phyloP scores from a whole-genome alignment of 2,888 invertebrate genomes.

The Ametastegia equiseti region DNA sequence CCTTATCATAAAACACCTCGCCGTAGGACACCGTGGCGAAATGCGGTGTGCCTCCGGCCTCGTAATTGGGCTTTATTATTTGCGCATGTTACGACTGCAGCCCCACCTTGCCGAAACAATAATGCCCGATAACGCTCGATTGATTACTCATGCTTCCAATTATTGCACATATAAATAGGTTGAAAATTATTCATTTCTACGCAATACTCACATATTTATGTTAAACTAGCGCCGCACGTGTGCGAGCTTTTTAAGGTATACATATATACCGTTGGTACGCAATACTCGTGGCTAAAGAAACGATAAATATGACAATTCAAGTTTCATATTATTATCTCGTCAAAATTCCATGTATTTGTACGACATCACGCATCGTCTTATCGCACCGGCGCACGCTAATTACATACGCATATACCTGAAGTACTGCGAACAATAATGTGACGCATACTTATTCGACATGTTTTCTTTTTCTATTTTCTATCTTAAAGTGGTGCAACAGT shows the following conservation, averaged over 20 bases:
- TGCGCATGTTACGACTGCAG: neutral
- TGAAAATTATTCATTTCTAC: neutral
- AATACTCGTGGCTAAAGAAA: neutral
- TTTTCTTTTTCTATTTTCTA: no score
- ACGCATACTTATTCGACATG: no score
- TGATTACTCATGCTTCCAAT: neutral
- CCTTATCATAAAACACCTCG: neutral
- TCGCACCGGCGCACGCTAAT: neutral
- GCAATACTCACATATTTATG: no score
- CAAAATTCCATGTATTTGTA: neutral
- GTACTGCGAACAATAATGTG: neutral
- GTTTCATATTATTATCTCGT: neutral
- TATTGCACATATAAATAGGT: neutral
- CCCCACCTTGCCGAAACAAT: neutral
- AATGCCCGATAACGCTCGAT: neutral
- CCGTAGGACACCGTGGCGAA: neutral
- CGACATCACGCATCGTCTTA: neutral
- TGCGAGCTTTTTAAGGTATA: no score
- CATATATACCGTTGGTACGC: neutral
- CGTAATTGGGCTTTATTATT: neutral
- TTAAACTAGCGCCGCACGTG: no score
- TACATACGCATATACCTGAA: neutral
- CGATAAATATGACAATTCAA: neutral
- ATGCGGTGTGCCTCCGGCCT: conserved; percentile 1
- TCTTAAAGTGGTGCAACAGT: no score